Evolutionary conservation across 2,113 vertebrate species (phyloP).

Genomic region (Tragulus kanchil): DNA sequence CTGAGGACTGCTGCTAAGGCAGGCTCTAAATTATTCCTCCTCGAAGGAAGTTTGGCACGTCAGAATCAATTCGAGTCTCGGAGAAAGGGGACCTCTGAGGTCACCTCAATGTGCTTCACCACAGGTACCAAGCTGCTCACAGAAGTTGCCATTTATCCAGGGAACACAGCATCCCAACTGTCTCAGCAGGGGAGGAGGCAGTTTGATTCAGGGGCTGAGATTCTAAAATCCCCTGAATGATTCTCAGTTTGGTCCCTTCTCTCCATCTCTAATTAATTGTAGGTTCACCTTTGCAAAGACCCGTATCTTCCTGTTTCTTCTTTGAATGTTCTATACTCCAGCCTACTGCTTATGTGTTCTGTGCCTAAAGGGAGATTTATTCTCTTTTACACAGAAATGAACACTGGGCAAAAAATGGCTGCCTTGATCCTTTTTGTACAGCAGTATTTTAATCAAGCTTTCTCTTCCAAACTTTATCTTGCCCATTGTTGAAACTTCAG

Average conservation of each 20-base stretch:
- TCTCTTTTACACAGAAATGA: not conserved
- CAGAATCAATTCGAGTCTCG: not conserved
- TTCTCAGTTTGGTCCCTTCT: not conserved
- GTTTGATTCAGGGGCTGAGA: not conserved
- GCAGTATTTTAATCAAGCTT: not conserved
- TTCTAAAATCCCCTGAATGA: not conserved
- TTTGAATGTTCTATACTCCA: not conserved
- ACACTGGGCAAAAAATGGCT: not conserved
- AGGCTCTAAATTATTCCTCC: not conserved
- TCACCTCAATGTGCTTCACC: not conserved
- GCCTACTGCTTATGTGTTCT: not conserved
- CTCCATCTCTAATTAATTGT: not conserved
- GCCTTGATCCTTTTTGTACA: not conserved
- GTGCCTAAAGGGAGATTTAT: not conserved
- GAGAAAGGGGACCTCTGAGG: not conserved
- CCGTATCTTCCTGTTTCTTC: not conserved
- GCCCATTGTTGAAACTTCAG: not conserved
- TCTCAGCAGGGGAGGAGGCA: not conserved
- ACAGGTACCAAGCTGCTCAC: not conserved
- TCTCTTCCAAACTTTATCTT: not conserved
- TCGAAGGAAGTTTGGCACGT: not conserved
- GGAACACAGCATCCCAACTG: not conserved
- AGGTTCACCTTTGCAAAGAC: not conserved
- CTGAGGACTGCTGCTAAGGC: not conserved
- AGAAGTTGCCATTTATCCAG: not conserved